phyloP scores from a whole-genome alignment of 2,797 vertebrate species.

The Premnoplex brunnescens region DNA sequence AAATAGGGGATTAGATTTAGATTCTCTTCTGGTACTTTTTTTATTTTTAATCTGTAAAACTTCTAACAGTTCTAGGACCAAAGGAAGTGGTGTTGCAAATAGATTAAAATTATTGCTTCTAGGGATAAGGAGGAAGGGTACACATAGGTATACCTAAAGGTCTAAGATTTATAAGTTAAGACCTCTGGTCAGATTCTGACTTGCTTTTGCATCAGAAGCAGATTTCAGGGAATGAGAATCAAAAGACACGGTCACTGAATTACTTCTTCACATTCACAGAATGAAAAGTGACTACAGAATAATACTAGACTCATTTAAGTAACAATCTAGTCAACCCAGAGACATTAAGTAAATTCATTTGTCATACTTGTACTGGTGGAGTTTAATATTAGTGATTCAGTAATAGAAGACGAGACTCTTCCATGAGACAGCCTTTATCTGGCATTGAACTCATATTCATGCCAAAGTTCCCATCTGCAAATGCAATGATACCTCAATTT shows the following conservation, averaged over 20 bases:
- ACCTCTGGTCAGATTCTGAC: neutral
- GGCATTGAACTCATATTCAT: neutral
- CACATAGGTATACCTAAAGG: neutral
- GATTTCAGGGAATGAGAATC: neutral
- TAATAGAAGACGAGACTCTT: neutral
- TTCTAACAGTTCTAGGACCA: neutral
- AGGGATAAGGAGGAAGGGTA: neutral
- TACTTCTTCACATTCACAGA: neutral
- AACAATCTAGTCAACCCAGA: neutral
- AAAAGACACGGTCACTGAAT: neutral
- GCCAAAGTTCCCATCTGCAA: neutral
- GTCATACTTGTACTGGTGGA: neutral
- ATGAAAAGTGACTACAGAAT: neutral
- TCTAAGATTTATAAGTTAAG: neutral
- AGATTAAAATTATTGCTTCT: neutral
- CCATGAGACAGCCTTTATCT: neutral
- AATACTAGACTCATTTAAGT: neutral
- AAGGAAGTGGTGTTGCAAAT: neutral
- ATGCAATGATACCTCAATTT: neutral
- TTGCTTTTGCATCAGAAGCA: neutral
- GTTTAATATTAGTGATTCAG: neutral
- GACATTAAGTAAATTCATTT: neutral
- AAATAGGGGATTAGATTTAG: neutral
- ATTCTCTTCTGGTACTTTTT: neutral
- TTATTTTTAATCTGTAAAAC: neutral